Base-by-base conservation (phyloP, 2,888 invertebrate species). In the Drosophila ustulata region DNA sequence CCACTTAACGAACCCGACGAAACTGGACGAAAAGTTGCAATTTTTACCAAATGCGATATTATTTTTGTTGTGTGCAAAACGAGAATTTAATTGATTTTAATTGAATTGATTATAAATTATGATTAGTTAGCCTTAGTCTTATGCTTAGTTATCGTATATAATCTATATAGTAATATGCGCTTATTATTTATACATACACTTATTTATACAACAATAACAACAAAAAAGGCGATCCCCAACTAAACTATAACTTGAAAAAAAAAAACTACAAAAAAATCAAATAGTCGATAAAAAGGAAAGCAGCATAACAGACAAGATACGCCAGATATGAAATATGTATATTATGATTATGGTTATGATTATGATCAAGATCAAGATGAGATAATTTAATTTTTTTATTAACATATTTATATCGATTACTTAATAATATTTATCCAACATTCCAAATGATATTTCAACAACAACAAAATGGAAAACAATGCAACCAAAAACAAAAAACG, bases 341-440 rank as follows among this genome's bases (percentile, higher is more conserved):
- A 70, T 50, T 49, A 75, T 64, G 59, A 78, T 75, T 68, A 76
- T 69, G 66, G 69, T 66, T 53, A 77, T 61, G 46, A 67, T 47
- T 45, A 66, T 67, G 50, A 66, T 47, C 46, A 62, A 43, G 68
- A 70, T 57, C 62, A 70, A 59, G 58, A 66, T 52, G 64, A 68
- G 75, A 75, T 86, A 72, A 82, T 86, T 83, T 86, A 76, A 81
- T 82, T 86, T 86, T 85, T 88, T 85, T 82, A 82, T 86, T 86
- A 88, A 88, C 78, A 80, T 84, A 88, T 86, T 82, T 88, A 88
- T 86, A 86, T 88, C 80, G 75, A 85, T 85, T 86, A 87, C 66
- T 82, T 82, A 83, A 82, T 80, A 85, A 82, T 86, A 86, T 88
- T 85, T 85, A 88, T 88, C 74, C 81, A 85, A 87, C 85, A 85